phyloP scores from a whole-genome alignment of 2,888 invertebrate genomes.

The Endotricha flammealis region DNA sequence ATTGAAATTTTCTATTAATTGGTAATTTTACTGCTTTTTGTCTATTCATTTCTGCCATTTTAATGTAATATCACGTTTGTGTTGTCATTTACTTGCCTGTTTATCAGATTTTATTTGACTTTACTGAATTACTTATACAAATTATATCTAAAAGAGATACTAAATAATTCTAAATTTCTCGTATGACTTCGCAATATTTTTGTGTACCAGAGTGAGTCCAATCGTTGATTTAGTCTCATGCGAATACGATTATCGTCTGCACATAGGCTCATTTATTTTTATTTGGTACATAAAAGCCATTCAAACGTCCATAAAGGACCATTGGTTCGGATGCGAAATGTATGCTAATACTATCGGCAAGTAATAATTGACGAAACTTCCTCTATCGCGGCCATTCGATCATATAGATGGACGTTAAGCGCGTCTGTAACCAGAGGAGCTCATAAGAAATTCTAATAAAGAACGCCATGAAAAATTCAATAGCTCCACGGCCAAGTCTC shows the following conservation, averaged over 20 bases:
- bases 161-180: too few species aligned
- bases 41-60: constrained; percentile 42
- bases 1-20: constrained; percentile 69
- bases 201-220: constrained; percentile 21
- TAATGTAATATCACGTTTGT: constrained; percentile 45
- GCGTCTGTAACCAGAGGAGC: constrained; percentile 39
- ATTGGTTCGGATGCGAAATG: constrained; percentile 59
- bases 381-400: constrained; percentile 49
- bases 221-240: constrained; percentile 22
- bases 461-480: constrained; percentile 70
- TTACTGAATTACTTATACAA: constrained; percentile 31
- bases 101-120: constrained; percentile 39
- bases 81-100: constrained; percentile 35
- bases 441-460: constrained; percentile 59
- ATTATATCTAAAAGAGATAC: too few species aligned
- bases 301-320: constrained; percentile 52
- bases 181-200: constrained; percentile 15
- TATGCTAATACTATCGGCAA: constrained; percentile 58
- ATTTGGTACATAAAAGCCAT: constrained; percentile 61
- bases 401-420: constrained; percentile 53
- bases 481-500: constrained; percentile 47
- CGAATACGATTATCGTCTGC: constrained; percentile 33
- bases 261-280: constrained; percentile 61
- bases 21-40: constrained; percentile 55
- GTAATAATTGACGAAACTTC: constrained; percentile 65